Conservation (phyloP, 2,113 vertebrate species). For the Cyprinodon brontotheroides region DNA sequence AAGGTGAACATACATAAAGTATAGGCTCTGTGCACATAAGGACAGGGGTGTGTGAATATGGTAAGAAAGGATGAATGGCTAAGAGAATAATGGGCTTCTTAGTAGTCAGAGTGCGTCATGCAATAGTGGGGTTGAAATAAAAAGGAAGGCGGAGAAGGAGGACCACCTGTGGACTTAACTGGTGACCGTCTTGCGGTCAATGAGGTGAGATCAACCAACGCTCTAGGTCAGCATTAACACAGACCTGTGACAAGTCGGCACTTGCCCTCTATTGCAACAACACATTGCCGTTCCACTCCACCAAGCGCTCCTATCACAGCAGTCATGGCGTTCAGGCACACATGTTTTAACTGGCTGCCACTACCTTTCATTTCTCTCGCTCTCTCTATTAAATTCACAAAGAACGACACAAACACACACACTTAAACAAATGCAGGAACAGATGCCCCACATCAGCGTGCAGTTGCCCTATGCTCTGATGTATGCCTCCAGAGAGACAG, state of each 20-base stretch:
- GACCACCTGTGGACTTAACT: conserved; percentile 70
- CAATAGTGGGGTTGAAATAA: conserved; percentile 55
- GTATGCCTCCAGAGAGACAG: conserved; percentile 63
- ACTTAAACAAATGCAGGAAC: conserved; percentile 74
- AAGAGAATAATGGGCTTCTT: conserved; percentile 49
- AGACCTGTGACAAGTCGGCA: conserved; percentile 72
- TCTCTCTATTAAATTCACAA: conserved; percentile 25
- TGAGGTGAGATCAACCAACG: conserved; percentile 68
- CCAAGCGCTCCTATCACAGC: conserved; percentile 66
- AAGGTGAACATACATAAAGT: conserved; percentile 13
- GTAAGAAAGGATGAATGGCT: not conserved
- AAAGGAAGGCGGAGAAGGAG: conserved; percentile 33
- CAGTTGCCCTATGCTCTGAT: conserved; percentile 71
- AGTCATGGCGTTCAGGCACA: conserved; percentile 26
- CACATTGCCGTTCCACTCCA: conserved; percentile 73
- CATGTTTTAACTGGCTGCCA: conserved; percentile 34
- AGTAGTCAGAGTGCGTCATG: conserved; percentile 48
- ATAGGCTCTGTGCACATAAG: conserved; percentile 25
- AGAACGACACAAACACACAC: not conserved
- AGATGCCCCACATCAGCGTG: conserved; percentile 79
- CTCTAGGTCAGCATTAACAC: conserved; percentile 74
- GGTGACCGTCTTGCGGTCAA: conserved; percentile 73
- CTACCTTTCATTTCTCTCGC: not conserved
- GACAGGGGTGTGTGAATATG: conserved; percentile 20
- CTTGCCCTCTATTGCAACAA: conserved; percentile 71